Conservation (phyloP, 2,113 vertebrate species). For the Rhinoptilus africanus region DNA sequence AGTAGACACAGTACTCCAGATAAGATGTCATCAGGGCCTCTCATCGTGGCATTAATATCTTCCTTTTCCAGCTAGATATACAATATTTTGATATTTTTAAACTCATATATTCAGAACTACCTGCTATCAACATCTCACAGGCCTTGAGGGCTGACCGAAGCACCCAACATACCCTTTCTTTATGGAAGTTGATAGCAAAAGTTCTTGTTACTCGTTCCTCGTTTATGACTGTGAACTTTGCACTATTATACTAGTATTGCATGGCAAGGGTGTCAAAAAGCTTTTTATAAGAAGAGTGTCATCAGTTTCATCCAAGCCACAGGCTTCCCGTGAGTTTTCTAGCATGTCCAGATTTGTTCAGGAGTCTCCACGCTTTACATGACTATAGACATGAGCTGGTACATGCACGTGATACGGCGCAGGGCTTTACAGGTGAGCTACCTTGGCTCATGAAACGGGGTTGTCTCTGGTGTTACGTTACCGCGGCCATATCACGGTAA, state of each 20-base stretch:
- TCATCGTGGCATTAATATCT: background rate
- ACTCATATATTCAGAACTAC: background rate
- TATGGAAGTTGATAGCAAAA: background rate
- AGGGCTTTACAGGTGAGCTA: background rate
- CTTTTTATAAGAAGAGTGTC: background rate
- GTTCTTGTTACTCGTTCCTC: background rate
- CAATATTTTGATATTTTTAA: background rate
- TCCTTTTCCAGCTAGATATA: background rate
- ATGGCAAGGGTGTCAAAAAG: background rate
- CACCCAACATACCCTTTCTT: background rate
- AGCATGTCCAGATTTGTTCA: background rate
- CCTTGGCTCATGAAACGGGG: background rate
- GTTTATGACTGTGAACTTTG: background rate
- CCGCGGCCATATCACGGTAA: background rate
- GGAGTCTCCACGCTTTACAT: background rate
- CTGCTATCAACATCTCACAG: background rate
- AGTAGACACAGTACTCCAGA: background rate
- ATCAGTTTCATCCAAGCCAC: background rate
- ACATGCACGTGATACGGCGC: fast-evolving
- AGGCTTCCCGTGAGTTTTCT: background rate
- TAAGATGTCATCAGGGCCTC: background rate
- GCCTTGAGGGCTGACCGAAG: background rate
- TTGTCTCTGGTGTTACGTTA: background rate
- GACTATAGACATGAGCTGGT: background rate
- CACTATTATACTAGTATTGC: background rate